Base-by-base conservation (phyloP, 2,113 vertebrate species). In the Heliornis fulica region DNA sequence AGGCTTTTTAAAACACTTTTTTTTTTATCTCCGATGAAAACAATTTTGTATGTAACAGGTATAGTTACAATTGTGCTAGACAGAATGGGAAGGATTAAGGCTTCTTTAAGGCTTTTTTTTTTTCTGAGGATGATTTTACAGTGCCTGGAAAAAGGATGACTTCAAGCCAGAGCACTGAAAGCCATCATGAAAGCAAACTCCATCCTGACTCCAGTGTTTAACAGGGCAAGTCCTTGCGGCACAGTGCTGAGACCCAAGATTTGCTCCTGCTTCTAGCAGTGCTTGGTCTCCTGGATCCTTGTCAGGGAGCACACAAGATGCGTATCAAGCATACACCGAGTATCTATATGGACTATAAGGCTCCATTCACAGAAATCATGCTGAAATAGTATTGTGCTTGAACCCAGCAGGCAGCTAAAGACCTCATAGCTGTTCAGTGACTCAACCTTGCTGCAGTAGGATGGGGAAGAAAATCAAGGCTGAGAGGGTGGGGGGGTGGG, bases 221-320 rank as follows among this genome's bases (percentile, higher is more conserved):
- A 48, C 4, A 28, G 15, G 7, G 31, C 10, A 2, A 74, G 14
- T 2, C 3, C 3, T 68, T 36, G 63, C 10, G 36, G 36, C 15
- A 11, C 19, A 14, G 11, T 7, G 32, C 15, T 74, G 59, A 41
- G 50, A 54, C n/a, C 15, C 45, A 21, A 5, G 25, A 9, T 69
- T 74, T 89, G 10, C 6, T 83, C 7, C 34, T 64, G 20, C 32
- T 91, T 59, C 43, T 11, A 20, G 51, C 23, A 79, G 56, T 17
- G 15, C 15, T 81, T 4, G 0, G 1, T 18, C 38, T 68, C 46
- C 38, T 46, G 7, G 21, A 5, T 59, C 11, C 22, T 51, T 64
- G 46, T 2, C 28, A 21, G 28, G 20, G 11, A 83, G 2, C 23
- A 25, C 7, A 26, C 0, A 0, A 57, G 43, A 43, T 12, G 21